Base-by-base conservation (phyloP, 2,797 vertebrate species). In the Scarus forsteni region DNA sequence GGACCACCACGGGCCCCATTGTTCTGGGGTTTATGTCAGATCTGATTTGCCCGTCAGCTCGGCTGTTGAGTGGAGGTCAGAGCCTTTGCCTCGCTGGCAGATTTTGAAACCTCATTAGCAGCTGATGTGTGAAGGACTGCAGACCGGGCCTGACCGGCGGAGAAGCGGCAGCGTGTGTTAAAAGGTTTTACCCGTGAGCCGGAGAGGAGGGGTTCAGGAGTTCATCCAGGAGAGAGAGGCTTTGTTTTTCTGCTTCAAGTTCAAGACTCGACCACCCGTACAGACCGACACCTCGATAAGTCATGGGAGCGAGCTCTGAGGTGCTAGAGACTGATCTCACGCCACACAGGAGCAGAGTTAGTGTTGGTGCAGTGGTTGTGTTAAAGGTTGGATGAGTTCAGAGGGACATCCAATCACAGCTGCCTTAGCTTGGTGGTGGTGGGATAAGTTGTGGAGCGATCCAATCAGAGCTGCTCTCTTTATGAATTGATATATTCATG, bases 101-200 rank as follows among this genome's bases (percentile, higher is more conserved):
- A 79, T 85, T 88, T 73, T 83, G 55, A 90, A 87, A 85, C 88
- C 92, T 94, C 91, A 91, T 94, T 94, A 94, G 88, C 73, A 48
- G 76, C 70, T 35, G 44, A 88, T 52, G 90, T 77, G 93, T 92
- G 92, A 94, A 93, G 88, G 86, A 88, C 85, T 58, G 62, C 56
- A 73, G 85, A 93, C 92, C 68, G 36, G 49, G 61, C 40, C 75
- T 90, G 89, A 94, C 92, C 60, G 51, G 42, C 52, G 3, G 65
- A 86, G 89, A n/a, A 88, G 85, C 61, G 87, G 82, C 81, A n/a
- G 81, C 71, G 88, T 88, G 82, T 81, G 73, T 86, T 85, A 86
- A 89, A 84, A 80, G 84, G 75, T 85, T 89, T 27, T 83, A 83
- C 72, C 84, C 73, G 18, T 60, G 81, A 73, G 61, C 68, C 12